Conservation (phyloP, 2,888 invertebrate species). For the Phymatocera aterrima region DNA sequence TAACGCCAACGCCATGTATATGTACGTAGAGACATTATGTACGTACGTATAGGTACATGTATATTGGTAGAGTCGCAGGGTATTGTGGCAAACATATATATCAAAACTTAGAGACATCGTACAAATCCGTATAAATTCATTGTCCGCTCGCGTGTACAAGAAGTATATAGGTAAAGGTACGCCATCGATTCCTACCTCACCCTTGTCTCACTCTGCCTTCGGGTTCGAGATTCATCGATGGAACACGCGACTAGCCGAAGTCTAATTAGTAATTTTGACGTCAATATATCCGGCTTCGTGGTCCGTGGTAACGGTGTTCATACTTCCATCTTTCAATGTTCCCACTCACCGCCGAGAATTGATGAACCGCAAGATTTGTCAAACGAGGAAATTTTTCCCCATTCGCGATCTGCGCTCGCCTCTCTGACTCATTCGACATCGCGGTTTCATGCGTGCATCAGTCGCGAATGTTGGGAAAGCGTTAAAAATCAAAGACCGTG, state of each 20-base stretch:
- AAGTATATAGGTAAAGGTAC: not conserved
- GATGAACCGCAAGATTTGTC: not conserved
- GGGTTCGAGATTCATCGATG: conserved; percentile 13
- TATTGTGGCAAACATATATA: not conserved
- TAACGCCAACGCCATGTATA: conserved; percentile 28
- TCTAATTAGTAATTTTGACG: conserved; percentile 34
- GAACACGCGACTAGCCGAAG: not conserved
- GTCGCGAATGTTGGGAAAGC: not conserved
- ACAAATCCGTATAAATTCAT: not conserved
- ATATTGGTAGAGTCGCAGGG: not conserved
- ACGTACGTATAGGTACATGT: not conserved
- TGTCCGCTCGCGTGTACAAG: not conserved
- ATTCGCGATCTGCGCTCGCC: too few relatives aligned
- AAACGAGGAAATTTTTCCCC: not conserved
- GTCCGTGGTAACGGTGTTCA: conserved; percentile 11
- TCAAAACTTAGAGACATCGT: not conserved
- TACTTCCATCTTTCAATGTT: not conserved
- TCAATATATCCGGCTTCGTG: conserved; percentile 16
- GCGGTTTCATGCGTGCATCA: not conserved
- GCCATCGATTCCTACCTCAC: not conserved
- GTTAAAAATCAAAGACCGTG: not conserved
- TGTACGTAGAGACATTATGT: not conserved
- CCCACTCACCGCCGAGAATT: not conserved
- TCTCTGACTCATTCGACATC: too few relatives aligned
- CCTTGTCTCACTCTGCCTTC: too few relatives aligned